phyloP scores from a whole-genome alignment of 1,140 invertebrate species.

The Drosophila ironensis region DNA sequence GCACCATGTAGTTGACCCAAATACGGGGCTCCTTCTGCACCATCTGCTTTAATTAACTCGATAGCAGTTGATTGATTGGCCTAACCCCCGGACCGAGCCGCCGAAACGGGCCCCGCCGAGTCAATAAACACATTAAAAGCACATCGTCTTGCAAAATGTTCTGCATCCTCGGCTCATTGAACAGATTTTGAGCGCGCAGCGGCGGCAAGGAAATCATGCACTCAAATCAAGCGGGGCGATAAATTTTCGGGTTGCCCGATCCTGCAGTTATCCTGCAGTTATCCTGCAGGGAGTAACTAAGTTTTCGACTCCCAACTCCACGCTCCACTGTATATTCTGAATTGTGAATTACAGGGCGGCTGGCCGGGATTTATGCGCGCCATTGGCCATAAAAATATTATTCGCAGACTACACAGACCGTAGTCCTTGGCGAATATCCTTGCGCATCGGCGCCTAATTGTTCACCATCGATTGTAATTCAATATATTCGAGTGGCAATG shows the following conservation, averaged over 20 bases:
- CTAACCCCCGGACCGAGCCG: background rate
- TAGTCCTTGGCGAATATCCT: constrained; percentile 1
- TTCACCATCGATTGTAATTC: constrained; percentile 27
- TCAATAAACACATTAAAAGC: constrained; percentile 74
- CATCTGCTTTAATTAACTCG: constrained; percentile 29
- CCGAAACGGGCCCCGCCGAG: constrained; percentile 6
- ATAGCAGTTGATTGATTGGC: constrained; percentile 35
- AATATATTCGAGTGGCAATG: constrained; percentile 16
- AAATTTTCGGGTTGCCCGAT: constrained; percentile 50
- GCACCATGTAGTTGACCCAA: constrained; percentile 15
- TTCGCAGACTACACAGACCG: constrained; percentile 41
- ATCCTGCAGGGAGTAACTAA: constrained; percentile 10
- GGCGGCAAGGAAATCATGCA: constrained; percentile 19
- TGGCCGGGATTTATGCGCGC: constrained; percentile 53
- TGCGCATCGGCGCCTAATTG: constrained; percentile 60
- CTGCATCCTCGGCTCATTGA: constrained; percentile 69
- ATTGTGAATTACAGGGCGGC: constrained; percentile 55
- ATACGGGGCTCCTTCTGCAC: constrained; percentile 7
- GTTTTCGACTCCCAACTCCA: constrained; percentile 11
- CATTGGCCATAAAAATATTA: constrained; percentile 65
- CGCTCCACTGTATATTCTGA: constrained; percentile 23
- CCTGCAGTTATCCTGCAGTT: constrained; percentile 38
- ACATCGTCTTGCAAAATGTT: constrained; percentile 41
- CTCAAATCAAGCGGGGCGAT: constrained; percentile 54
- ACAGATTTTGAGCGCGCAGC: constrained; percentile 14